phyloP scores from a whole-genome alignment of 2,797 vertebrate genomes.

The Falco berigora region DNA sequence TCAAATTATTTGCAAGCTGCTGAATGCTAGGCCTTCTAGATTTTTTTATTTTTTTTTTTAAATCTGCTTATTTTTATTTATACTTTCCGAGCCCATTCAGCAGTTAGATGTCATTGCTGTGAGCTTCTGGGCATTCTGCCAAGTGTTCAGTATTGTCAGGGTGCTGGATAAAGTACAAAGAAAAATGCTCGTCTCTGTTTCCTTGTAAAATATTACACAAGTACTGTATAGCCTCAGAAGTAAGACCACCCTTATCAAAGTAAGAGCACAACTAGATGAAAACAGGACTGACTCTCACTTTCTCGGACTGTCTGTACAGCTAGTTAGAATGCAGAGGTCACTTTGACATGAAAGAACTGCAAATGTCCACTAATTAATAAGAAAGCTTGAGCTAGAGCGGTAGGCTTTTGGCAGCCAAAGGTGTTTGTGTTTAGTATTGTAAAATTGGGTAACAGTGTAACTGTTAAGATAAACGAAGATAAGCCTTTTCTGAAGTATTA shows the following conservation, averaged over 20 bases:
- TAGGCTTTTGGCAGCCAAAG: not conserved
- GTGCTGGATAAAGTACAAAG: slow-evolving; percentile 25
- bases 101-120: not conserved
- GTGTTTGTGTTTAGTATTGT: not conserved
- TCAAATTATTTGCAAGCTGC: not conserved
- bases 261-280: not conserved
- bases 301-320: not conserved
- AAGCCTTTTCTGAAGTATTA: not conserved
- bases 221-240: not conserved
- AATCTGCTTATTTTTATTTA: not conserved
- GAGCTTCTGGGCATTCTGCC: slow-evolving; percentile 36
- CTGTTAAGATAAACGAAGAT: not conserved
- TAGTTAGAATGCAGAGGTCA: not conserved
- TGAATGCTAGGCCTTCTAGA: not conserved
- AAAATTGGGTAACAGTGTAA: not conserved
- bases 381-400: not conserved
- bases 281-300: not conserved
- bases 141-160: slow-evolving; percentile 25
- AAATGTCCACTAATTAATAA: not conserved
- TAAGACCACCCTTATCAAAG: not conserved
- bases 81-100: not conserved
- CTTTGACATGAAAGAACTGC: not conserved
- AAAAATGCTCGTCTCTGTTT: not conserved
- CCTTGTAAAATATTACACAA: not conserved
- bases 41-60: not conserved